Conservation (phyloP, 2,797 vertebrate genomes). For the Parotocinclus haroldoi region DNA sequence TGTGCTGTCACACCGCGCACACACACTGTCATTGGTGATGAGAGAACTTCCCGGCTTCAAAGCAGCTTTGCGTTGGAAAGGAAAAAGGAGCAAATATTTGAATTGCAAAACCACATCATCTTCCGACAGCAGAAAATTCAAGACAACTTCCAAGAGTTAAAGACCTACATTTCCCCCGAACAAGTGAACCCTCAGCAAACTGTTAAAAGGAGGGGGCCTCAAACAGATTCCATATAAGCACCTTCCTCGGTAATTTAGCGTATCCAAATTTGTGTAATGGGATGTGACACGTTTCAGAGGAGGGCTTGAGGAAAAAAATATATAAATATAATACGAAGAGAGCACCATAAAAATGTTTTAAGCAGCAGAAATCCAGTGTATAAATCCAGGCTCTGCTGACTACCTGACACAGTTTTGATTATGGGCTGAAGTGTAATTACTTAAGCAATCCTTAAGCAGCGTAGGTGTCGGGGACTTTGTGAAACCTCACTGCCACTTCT, state of each 20-base stretch:
- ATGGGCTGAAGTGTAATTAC: slow-evolving; percentile 71
- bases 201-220: slow-evolving; percentile 51
- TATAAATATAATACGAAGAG: slow-evolving; percentile 70
- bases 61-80: slow-evolving; percentile 86
- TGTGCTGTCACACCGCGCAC: slow-evolving; percentile 96
- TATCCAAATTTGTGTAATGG: slow-evolving; percentile 78
- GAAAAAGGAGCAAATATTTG: slow-evolving; percentile 93
- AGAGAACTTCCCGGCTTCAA: slow-evolving; percentile 94
- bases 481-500: slow-evolving; percentile 17
- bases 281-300: slow-evolving; percentile 74
- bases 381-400: slow-evolving; percentile 66
- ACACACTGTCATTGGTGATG: slow-evolving; percentile 95
- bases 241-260: slow-evolving; percentile 70
- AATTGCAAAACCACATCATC: slow-evolving; percentile 97
- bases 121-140: slow-evolving; percentile 65
- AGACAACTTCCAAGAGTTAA: slow-evolving; percentile 77
- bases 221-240: slow-evolving; percentile 66
- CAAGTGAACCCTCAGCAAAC: slow-evolving; percentile 58
- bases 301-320: slow-evolving; percentile 59
- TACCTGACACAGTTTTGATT: slow-evolving; percentile 73
- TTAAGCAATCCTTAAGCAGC: slow-evolving; percentile 60
- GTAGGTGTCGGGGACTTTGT: neutral
- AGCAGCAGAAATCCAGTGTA: slow-evolving; percentile 66
- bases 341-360: slow-evolving; percentile 74
- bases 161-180: slow-evolving; percentile 58